A percentile compares a stretch with the other conserved stretches of the same genome.
Evolutionary conservation across 1,140 invertebrate genomes (phyloP).

Genomic region (Brachionus sp.): DNA sequence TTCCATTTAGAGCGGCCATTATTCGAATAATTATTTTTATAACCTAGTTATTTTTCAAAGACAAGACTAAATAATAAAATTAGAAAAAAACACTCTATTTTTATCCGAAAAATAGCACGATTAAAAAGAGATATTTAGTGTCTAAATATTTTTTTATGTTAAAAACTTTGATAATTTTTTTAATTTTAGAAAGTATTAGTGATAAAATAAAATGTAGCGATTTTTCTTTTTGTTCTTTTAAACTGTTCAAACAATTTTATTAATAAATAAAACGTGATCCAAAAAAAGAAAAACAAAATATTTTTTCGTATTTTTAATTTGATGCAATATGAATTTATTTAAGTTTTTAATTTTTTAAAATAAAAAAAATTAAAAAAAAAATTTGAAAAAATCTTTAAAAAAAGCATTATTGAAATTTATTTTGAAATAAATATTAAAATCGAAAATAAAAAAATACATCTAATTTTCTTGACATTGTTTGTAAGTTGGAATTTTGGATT

Average conservation of each 20-base stretch:
- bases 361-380: too few species aligned
- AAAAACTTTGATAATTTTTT: not conserved
- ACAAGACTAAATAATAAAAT: not conserved
- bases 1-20: conserved; percentile 60
- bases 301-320: not conserved
- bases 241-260: not conserved
- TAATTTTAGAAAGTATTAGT: not conserved
- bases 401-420: too few species aligned
- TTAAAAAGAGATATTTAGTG: not conserved
- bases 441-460: too few species aligned
- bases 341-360: too few species aligned
- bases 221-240: not conserved
- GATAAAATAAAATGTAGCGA: not conserved
- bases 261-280: not conserved
- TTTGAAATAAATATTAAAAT: too few species aligned
- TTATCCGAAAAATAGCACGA: not conserved
- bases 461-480: too few species aligned
- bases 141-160: not conserved
- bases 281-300: not conserved
- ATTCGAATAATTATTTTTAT: not conserved
- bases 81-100: not conserved
- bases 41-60: not conserved
- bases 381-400: too few species aligned
- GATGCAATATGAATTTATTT: not conserved
- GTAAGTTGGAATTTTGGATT: too few species aligned